Conservation (phyloP, 2,888 invertebrate species). For the Sesamia inferens region DNA sequence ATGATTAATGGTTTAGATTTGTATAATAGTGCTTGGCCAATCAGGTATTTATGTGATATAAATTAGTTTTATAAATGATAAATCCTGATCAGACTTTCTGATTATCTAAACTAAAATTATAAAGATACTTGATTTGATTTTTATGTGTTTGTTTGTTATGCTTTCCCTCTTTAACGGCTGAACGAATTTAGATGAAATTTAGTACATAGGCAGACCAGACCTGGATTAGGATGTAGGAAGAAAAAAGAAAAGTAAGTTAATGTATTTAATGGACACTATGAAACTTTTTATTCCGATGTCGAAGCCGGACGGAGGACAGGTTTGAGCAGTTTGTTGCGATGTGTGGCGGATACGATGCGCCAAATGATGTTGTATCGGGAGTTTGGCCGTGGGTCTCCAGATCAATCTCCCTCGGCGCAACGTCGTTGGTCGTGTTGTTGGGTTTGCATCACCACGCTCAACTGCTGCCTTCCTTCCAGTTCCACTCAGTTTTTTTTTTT, state of each 20-base stretch:
- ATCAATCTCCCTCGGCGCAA: too few species aligned
- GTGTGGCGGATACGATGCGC: too few species aligned
- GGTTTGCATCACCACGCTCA: too few species aligned
- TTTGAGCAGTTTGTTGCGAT: too few species aligned
- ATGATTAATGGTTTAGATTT: conserved; percentile 17
- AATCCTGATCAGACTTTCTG: not conserved
- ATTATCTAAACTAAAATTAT: not conserved
- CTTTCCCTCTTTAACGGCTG: not conserved
- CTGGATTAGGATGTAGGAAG: not conserved
- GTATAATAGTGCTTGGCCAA: conserved; percentile 19
- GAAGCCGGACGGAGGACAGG: too few species aligned
- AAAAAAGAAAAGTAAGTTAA: too few species aligned
- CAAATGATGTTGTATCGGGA: too few species aligned
- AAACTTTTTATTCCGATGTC: not conserved
- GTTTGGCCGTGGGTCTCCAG: too few species aligned
- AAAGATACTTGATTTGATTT: not conserved
- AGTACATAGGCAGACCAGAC: not conserved
- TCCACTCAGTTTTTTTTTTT: too few species aligned
- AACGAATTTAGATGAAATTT: not conserved
- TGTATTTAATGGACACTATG: too few species aligned
- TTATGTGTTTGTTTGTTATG: not conserved
- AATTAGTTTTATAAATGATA: conserved; percentile 2
- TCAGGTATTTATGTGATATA: not conserved
- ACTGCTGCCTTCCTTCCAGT: too few species aligned
- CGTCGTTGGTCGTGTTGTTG: too few species aligned